Percentiles rank a stretch among this genome's conserved stretches.
Evolutionary conservation across 2,888 invertebrate genomes (phyloP).

Genomic region (Exephanes ischioxanthus): DNA sequence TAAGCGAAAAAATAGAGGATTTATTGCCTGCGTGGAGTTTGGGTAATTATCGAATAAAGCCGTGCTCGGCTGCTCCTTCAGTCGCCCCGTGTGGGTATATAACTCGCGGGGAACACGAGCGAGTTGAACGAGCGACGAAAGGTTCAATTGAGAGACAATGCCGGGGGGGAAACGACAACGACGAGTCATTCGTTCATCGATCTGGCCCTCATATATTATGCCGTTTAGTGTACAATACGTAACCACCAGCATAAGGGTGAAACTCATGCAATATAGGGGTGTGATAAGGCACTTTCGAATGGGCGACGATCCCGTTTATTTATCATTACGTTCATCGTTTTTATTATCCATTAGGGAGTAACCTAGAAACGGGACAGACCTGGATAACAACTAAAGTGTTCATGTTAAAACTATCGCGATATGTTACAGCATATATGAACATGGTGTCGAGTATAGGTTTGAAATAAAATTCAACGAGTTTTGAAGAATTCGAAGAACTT

Average conservation of each 20-base stretch:
- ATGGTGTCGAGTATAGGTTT: neutral
- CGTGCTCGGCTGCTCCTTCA: constrained; percentile 21
- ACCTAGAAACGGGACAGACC: constrained; percentile 10
- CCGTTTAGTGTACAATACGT: constrained; percentile 3
- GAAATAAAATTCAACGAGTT: neutral
- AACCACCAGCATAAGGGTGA: constrained; percentile 66
- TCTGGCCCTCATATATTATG: constrained; percentile 58
- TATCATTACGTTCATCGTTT: neutral
- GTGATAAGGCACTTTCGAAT: constrained; percentile 63
- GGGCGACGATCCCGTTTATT: constrained; percentile 32
- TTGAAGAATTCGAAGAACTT: neutral
- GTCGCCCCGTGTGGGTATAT: constrained; percentile 26
- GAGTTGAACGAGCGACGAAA: constrained; percentile 65
- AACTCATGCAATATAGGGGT: constrained; percentile 56
- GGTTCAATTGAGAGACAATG: constrained; percentile 65
- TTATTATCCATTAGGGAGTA: constrained; percentile 46
- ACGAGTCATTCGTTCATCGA: constrained; percentile 63
- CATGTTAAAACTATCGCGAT: neutral
- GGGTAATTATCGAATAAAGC: constrained; percentile 60
- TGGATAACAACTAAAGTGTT: constrained; percentile 10
- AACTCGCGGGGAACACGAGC: constrained; percentile 23
- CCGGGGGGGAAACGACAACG: constrained; percentile 24
- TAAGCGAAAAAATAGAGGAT: constrained; percentile 30
- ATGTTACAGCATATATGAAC: neutral
- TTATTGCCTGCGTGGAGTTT: constrained; percentile 31